Base-by-base conservation (phyloP, 2,888 invertebrate genomes). In the Pollenia griseotomentosa region DNA sequence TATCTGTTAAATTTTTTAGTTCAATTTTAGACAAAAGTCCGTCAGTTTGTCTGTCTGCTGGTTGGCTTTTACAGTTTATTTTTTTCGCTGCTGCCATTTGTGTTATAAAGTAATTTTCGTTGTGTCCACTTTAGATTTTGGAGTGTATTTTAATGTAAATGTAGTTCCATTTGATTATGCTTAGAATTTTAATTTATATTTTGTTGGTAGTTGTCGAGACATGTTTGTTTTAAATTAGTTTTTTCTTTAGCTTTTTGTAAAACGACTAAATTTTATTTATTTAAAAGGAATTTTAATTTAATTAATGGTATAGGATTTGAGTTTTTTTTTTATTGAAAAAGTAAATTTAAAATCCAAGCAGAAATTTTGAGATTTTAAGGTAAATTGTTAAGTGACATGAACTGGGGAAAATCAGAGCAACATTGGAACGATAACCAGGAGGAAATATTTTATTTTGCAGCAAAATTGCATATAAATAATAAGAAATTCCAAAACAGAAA, bases 181-280 rank as follows among this genome's bases (percentile, higher is more conserved):
- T 78, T 74, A 87, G 87, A 87, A 87, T 87, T 84, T 87, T 87
- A 87, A 87, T 87, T 87, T 87, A 77, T 77, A 61, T 84, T 84
- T 71, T 84, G 80, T 77, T 81, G 42, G 61, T 78, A 66, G 74
- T 77, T 78, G 82, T 73, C 63, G 65, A 40, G 81, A 79, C 84
- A 79, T 84, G 84, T 81, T 81, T 84, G 83, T 83, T 70, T 79
- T 71, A 78, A 66, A 77, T 77, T 79, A 55, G 4, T 73, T 65
- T 51, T 51, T n/a, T 9, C 12, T 55, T 71, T 55, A 42, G 40
- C 16, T 70, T 66, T 19, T 61, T 46, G 2, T 33, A 14, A n/a
- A 61, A 55, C 33, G 44, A 51, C 48, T 65, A 55, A 46, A 57
- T 74, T 74, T 70, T 70, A 59, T 81, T 74, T 74, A 75, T 83